Conservation (phyloP, 2,113 vertebrate genomes). For the Labrus mixtus region DNA sequence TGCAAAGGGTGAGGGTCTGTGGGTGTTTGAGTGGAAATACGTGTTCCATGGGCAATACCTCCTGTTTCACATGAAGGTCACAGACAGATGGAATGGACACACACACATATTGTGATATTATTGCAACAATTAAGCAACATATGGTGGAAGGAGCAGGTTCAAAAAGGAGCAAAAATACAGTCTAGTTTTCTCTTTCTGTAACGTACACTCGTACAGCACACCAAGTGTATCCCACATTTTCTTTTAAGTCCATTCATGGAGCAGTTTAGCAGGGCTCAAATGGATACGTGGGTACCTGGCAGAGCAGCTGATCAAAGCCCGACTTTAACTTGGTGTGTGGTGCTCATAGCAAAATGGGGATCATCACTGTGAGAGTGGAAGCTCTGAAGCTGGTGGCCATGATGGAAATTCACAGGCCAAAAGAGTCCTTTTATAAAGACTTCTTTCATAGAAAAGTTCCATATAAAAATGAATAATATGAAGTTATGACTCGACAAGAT, state of each 20-base stretch:
- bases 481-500: too few species aligned
- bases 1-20: slow-evolving; percentile 6
- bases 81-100: slow-evolving; percentile 33
- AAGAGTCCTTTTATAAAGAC: not conserved
- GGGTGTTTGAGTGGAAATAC: slow-evolving; percentile 22
- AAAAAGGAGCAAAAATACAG: not conserved
- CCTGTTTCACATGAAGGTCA: slow-evolving; percentile 55
- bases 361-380: slow-evolving; percentile 10
- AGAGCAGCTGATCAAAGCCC: slow-evolving; percentile 51
- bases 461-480: too few species aligned
- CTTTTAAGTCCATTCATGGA: slow-evolving; percentile 36
- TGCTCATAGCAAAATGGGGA: not conserved
- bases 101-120: slow-evolving; percentile 6
- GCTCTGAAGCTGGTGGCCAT: slow-evolving; percentile 15
- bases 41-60: slow-evolving; percentile 37
- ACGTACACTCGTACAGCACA: not conserved
- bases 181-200: not conserved
- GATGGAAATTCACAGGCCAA: slow-evolving; percentile 16
- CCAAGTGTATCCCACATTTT: slow-evolving; percentile 10
- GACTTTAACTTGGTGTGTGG: slow-evolving; percentile 21
- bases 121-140: not conserved
- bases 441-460: too few species aligned
- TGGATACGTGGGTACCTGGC: slow-evolving; percentile 48
- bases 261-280: slow-evolving; percentile 49
- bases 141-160: not conserved